A percentile compares a stretch with the other conserved stretches of the same genome.
Conservation (phyloP, 2,797 vertebrate genomes). For the Dendrocincla fuliginosa region DNA sequence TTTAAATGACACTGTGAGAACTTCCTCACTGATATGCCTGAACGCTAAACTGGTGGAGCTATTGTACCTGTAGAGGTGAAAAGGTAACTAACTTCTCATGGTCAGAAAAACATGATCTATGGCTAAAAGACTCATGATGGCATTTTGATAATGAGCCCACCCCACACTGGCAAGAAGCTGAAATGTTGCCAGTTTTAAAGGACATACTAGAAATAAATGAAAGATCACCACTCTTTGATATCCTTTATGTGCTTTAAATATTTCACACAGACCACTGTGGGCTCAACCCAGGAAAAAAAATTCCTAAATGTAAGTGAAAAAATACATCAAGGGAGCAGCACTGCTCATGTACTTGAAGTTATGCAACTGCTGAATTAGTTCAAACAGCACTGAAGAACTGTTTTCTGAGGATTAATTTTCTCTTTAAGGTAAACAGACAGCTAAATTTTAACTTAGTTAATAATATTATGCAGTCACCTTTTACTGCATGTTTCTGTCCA, state of each 20-base stretch:
- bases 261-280: neutral
- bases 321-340: neutral
- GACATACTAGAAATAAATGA: neutral
- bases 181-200: neutral
- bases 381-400: neutral
- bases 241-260: neutral
- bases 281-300: neutral
- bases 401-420: neutral
- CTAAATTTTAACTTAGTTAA: neutral
- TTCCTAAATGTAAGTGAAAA: neutral
- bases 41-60: neutral
- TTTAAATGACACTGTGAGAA: conserved; percentile 58
- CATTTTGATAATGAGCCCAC: neutral
- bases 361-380: neutral
- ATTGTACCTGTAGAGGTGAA: conserved; percentile 9
- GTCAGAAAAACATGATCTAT: conserved; percentile 27
- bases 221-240: neutral
- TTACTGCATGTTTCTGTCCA: neutral
- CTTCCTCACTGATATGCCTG: conserved; percentile 21
- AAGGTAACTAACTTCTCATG: neutral
- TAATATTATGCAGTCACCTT: neutral
- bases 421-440: neutral
- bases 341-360: neutral
- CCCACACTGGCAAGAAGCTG: neutral
- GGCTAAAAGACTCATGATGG: neutral